Evolutionary conservation across 92 coral and sea anemone species (phyloP), one percentile per base, ranked within the genome.

Genomic region (Galaxea fascicularis): DNA sequence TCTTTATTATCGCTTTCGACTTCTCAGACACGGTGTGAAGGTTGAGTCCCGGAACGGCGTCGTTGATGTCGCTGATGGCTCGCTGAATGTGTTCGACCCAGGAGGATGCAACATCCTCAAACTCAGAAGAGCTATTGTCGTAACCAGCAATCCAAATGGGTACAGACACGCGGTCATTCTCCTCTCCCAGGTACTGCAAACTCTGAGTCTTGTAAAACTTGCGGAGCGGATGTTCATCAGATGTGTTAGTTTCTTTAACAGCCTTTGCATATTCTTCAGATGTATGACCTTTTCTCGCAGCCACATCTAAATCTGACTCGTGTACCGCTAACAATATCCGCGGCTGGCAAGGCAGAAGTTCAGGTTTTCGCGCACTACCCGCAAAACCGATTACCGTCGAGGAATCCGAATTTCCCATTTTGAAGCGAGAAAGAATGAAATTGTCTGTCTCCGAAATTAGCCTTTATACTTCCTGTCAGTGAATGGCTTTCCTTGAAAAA

Each of bases 111-210:
- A 52, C 18, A 52, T 52, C 41, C 3, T 35, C 6, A 2, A 35
- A 35, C 41, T 35, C 41, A 2, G 41, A 35, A 18, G 69, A 64
- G 8, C 69, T 64, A 18, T 30, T 65, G 18, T 65, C 1, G 21
- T 30, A 30, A n/a, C 47, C 46, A 17, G 47, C 49, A 67, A 67
- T 67, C 73, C 73, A 67, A 31, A 67, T 18, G 49, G 75, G 75
- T 9, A 70, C 75, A 13, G 56, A 44, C 0, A 44, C 75, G 18
- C 51, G 56, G 54, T 44, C 75, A 10, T 8, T 70, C 2, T 45
- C 24, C 4, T 70, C 75, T 45, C 75, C 75, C 18, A 70, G 75
- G 2, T 12, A n/a, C 30, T 70, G 75, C 11, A 44, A 22, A 41
- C 75, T 70, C 56, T 70, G 75, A 8, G 51, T 70, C 56, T 17